Conservation (phyloP, 2,797 vertebrate genomes). For the Poliocrania exsul region DNA sequence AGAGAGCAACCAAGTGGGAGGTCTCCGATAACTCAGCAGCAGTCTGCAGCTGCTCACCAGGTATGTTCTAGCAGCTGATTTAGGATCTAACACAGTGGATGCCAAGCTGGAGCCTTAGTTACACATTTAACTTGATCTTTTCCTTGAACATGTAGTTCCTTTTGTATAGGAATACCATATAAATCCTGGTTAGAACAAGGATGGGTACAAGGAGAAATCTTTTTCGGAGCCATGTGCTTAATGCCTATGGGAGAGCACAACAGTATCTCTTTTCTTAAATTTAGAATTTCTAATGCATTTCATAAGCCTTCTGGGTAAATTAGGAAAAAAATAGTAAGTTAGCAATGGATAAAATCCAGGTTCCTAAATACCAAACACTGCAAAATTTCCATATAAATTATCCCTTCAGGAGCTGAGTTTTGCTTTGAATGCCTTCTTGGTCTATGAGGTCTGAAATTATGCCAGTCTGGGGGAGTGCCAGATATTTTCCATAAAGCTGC, state of each 20-base stretch:
- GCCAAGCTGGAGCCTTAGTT: constrained; percentile 21
- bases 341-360: constrained; percentile 70
- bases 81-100: not conserved
- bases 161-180: not conserved
- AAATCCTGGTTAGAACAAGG: not conserved
- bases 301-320: constrained; percentile 71
- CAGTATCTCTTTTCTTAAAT: constrained; percentile 11
- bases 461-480: constrained; percentile 77
- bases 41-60: constrained; percentile 47
- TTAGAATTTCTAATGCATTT: constrained; percentile 60
- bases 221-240: not conserved
- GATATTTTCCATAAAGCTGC: constrained; percentile 74
- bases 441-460: constrained; percentile 77
- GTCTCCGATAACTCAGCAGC: constrained; percentile 34
- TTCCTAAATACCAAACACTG: constrained; percentile 69
- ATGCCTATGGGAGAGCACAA: not conserved
- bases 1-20: constrained; percentile 43
- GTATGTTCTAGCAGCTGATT: constrained; percentile 40
- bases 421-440: constrained; percentile 79
- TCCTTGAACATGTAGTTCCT: not conserved
- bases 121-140: constrained; percentile 28
- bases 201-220: not conserved
- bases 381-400: constrained; percentile 82
- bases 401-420: constrained; percentile 74
- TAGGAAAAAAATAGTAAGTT: constrained; percentile 72